Conservation (phyloP, 2,113 vertebrate genomes). For the Potamarius usumacintae region DNA sequence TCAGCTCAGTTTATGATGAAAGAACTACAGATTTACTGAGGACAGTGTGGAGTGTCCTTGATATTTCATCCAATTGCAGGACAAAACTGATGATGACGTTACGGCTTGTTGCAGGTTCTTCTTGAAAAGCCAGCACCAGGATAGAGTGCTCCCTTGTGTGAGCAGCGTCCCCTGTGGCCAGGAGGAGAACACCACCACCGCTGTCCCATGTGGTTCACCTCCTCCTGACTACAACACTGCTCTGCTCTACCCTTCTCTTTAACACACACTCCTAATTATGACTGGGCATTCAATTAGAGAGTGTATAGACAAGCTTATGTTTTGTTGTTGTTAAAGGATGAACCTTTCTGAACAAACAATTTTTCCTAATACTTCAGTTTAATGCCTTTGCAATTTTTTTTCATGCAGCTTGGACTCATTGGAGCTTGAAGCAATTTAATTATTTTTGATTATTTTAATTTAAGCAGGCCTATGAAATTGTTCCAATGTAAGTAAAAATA, state of each 20-base stretch:
- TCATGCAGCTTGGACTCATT: neutral
- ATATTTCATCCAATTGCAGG: neutral
- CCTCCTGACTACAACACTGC: slow-evolving; percentile 72
- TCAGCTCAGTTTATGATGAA: neutral
- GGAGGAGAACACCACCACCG: slow-evolving; percentile 41
- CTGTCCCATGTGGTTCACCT: slow-evolving; percentile 53
- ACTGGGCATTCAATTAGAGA: neutral
- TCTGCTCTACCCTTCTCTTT: slow-evolving; percentile 73
- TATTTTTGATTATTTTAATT: neutral
- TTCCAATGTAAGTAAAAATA: neutral
- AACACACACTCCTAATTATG: slow-evolving; percentile 23
- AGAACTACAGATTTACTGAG: neutral
- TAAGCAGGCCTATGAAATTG: neutral
- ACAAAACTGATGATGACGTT: neutral
- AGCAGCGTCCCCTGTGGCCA: slow-evolving; percentile 42
- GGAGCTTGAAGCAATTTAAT: neutral
- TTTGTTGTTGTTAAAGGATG: neutral
- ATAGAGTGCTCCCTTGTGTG: slow-evolving; percentile 48
- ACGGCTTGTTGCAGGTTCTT: slow-evolving; percentile 61
- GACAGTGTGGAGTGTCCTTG: neutral
- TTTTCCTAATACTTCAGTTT: neutral
- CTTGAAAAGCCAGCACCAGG: slow-evolving; percentile 51
- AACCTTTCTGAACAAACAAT: neutral
- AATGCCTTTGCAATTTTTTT: neutral
- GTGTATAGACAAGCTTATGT: neutral